phyloP scores from a whole-genome alignment of 2,113 vertebrate genomes.

The Oreotrochilus melanogaster region DNA sequence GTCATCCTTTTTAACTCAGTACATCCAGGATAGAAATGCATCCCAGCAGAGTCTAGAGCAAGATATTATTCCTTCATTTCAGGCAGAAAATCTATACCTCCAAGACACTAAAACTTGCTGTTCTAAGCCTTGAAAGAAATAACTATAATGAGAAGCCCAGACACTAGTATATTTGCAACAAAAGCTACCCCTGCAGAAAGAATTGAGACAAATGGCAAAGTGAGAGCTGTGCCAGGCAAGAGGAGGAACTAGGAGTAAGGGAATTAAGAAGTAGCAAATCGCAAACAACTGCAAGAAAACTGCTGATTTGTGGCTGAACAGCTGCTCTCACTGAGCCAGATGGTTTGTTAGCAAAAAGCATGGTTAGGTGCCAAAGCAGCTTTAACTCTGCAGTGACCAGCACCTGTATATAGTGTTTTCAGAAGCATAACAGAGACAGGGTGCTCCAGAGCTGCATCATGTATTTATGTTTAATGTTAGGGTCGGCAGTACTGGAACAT shows the following conservation, averaged over 20 bases:
- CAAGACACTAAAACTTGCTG: background rate
- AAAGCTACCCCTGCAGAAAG: background rate
- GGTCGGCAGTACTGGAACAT: background rate
- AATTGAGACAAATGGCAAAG: background rate
- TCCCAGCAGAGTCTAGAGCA: background rate
- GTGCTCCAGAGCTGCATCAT: background rate
- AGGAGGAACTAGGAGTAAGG: background rate
- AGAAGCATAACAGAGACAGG: background rate
- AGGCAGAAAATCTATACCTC: background rate
- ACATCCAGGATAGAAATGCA: background rate
- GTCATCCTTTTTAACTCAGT: background rate
- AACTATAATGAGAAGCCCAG: background rate
- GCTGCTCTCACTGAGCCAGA: background rate
- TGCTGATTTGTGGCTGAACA: constrained; percentile 26
- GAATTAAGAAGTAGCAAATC: constrained; percentile 28
- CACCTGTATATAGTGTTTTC: background rate
- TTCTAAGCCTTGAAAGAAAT: background rate
- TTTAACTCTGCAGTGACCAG: constrained; percentile 20
- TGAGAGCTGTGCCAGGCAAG: background rate
- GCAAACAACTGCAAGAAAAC: constrained; percentile 59
- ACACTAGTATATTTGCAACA: background rate
- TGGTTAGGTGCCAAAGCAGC: background rate
- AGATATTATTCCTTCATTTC: background rate
- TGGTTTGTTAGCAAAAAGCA: constrained; percentile 8
- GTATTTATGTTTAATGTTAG: background rate